Evolutionary conservation across 2,797 vertebrate genomes (phyloP), one percentile per base, ranked within the genome.

Genomic region (Cyprinodon diabolis): DNA sequence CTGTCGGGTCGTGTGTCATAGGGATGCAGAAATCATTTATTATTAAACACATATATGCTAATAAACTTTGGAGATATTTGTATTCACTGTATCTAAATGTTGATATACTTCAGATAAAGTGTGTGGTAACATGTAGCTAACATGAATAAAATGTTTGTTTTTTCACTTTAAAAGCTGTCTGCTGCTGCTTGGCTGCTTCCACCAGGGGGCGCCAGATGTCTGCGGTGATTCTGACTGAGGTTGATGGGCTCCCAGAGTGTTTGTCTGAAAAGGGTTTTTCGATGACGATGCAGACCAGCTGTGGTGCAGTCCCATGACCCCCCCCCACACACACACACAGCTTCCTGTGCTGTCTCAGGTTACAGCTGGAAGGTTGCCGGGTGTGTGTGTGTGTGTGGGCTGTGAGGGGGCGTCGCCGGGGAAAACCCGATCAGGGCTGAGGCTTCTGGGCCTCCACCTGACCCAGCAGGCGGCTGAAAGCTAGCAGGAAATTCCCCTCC

Each of bases 51-150:
- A 91, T 86, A 77, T 79, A 90, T 84, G 69, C 84, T 47, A 81
- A 74, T 86, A 89, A 91, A 89, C 77, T 91, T 91, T 91, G 77
- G 89, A 88, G 87, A 93, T 93, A 93, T 95, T 95, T 95, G 87
- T 95, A 95, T 92, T 93, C 87, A 92, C 81, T 90, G 81, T 92
- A 92, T 90, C 84, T 91, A 92, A 88, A 93, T 92, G 92, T 94
- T 91, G 67, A 86, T 91, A 92, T 94, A 91, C 92, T 92, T 91
- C 84, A 89, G 89, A 92, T 83, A 90, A 90, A 91, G 90, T 92
- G 92, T 93, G 89, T 90, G 91, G 88, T 91, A 82, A 88, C 92
- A 91, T 85, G 92, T 91, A 87, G 74, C 54, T 87, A 86, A 71
- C 68, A 86, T 92, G 68, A 95, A 94, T 93, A 93, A 93, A 93